Conservation (phyloP, 2,797 vertebrate genomes). For the Rhynchonycteris naso region DNA sequence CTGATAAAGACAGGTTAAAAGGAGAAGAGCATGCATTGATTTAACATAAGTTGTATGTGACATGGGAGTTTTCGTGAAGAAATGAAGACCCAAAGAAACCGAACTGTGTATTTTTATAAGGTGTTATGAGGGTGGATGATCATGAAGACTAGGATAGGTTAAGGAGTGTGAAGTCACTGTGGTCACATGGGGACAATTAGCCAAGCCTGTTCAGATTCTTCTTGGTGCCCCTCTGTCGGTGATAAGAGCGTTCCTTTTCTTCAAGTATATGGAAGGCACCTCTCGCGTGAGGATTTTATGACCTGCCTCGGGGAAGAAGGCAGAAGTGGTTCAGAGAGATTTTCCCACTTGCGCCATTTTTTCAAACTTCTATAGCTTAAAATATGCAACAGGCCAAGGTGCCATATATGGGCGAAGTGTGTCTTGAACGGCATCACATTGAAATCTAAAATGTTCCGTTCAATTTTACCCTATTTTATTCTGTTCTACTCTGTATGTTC, state of each 20-base stretch:
- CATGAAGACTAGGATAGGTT: accelerated
- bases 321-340: not conserved
- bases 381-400: not conserved
- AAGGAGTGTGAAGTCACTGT: not conserved
- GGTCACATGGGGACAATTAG: too few species aligned
- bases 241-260: not conserved
- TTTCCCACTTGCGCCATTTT: not conserved
- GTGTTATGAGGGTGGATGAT: not conserved
- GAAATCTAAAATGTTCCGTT: not conserved
- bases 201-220: not conserved
- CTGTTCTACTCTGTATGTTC: not conserved
- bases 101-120: not conserved
- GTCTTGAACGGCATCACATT: not conserved
- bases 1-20: not conserved
- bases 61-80: not conserved
- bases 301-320: not conserved
- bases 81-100: not conserved
- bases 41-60: not conserved
- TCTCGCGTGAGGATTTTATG: not conserved
- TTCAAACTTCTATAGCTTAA: not conserved
- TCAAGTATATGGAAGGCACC: not conserved
- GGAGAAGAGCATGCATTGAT: not conserved
- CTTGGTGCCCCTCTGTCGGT: not conserved
- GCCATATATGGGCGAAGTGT: not conserved
- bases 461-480: not conserved